A percentile compares a stretch with the other conserved stretches of the same genome.
Evolutionary conservation across 2,888 invertebrate genomes (phyloP).

Genomic region (Catocala nupta): DNA sequence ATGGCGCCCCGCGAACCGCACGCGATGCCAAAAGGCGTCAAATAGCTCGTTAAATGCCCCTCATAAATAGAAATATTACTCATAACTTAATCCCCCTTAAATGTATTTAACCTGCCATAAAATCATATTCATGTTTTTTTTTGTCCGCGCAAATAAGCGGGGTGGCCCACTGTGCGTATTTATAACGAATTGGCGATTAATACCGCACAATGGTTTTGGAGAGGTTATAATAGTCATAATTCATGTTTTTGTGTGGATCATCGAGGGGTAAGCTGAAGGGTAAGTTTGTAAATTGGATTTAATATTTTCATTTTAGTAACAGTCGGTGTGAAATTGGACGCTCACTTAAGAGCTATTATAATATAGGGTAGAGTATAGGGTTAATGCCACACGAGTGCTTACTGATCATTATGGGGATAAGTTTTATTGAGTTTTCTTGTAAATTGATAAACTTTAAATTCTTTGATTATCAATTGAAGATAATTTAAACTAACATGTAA

Average conservation of each 20-base stretch:
- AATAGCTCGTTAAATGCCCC: slow-evolving; percentile 84
- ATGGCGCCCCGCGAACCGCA: slow-evolving; percentile 67
- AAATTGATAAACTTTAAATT: slow-evolving; percentile 22
- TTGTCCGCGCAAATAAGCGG: slow-evolving; percentile 75
- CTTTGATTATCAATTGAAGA: slow-evolving; percentile 1
- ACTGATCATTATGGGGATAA: slow-evolving; percentile 56
- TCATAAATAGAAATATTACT: slow-evolving; percentile 84
- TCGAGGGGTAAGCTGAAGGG: slow-evolving; percentile 76
- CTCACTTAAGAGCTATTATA: slow-evolving; percentile 75
- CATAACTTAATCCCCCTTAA: slow-evolving; percentile 86
- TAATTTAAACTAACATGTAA: slow-evolving; percentile 1
- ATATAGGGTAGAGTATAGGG: slow-evolving; percentile 74
- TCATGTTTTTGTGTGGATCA: slow-evolving; percentile 79
- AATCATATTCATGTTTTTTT: slow-evolving; percentile 81
- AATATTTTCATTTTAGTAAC: slow-evolving; percentile 84
- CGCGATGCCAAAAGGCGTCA: slow-evolving; percentile 81
- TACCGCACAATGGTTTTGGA: slow-evolving; percentile 75
- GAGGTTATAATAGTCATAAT: slow-evolving; percentile 85
- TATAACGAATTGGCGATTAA: slow-evolving; percentile 79
- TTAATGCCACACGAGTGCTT: slow-evolving; percentile 62
- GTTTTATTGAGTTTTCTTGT: slow-evolving; percentile 51
- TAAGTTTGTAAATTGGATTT: slow-evolving; percentile 84
- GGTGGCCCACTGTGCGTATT: slow-evolving; percentile 75
- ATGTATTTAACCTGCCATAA: slow-evolving; percentile 87
- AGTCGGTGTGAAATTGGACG: slow-evolving; percentile 86